phyloP scores from a whole-genome alignment of 2,113 vertebrate species.

The Ranitomeya imitator region DNA sequence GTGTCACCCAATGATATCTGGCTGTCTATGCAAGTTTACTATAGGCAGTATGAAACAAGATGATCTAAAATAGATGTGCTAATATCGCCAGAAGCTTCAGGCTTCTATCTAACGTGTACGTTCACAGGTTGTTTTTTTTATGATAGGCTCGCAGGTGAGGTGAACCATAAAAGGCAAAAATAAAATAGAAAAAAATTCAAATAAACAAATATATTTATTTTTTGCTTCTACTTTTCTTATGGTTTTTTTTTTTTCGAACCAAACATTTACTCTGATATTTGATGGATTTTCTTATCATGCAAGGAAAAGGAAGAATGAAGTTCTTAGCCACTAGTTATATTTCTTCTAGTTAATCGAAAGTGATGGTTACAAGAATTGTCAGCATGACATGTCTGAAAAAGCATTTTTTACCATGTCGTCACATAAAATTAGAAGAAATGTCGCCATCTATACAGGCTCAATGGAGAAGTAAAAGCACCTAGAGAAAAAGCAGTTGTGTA shows the following conservation, averaged over 20 bases:
- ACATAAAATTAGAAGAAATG: conserved; percentile 36
- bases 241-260: background rate
- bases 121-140: background rate
- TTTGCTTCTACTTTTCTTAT: background rate
- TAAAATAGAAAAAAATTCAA: background rate
- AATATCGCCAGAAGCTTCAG: background rate
- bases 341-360: conserved; percentile 18
- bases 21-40: background rate
- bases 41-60: background rate
- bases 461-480: background rate
- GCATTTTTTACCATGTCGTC: conserved; percentile 19
- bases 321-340: conserved; percentile 28
- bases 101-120: background rate
- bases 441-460: background rate
- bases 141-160: background rate
- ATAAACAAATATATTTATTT: background rate
- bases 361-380: conserved; percentile 28
- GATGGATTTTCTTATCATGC: background rate
- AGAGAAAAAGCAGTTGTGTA: background rate
- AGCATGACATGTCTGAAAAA: conserved; percentile 38
- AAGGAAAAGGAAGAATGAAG: background rate
- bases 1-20: background rate
- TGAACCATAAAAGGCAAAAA: background rate
- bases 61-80: background rate
- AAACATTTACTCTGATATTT: background rate